These are phyloP conservation scores for Lithophane ornitopus DNA, from an alignment of 2,888 invertebrate species.

Conservation along the genomic window DNA sequence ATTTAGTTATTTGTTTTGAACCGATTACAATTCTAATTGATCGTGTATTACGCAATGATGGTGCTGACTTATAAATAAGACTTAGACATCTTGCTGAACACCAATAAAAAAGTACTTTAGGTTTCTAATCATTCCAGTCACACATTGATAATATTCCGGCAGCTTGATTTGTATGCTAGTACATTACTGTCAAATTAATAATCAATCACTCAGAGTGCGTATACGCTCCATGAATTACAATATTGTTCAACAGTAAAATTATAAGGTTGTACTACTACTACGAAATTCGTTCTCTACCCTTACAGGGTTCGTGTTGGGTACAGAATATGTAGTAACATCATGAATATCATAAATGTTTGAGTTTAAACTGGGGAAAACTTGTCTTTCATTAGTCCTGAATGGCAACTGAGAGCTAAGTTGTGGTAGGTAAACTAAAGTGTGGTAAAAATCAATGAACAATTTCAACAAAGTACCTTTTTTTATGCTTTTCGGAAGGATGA, in stretches of 20 bases:
- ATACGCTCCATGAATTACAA: constrained; percentile 10
- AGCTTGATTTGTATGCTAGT: constrained; percentile 7
- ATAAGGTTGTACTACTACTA: not conserved
- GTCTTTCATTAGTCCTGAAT: not conserved
- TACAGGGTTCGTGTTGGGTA: not conserved
- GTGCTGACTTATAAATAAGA: not conserved
- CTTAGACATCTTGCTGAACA: not conserved
- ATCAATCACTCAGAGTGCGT: not conserved
- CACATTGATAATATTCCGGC: not conserved
- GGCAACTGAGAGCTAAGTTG: not conserved
- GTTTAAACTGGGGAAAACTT: not conserved
- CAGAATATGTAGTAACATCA: not conserved
- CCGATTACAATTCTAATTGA: no score
- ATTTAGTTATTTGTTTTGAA: no score
- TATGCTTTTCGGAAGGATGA: no score
- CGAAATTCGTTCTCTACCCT: no score
- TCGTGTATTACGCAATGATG: no score
- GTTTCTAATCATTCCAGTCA: not conserved
- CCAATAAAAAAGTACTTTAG: not conserved
- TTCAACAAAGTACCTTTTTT: no score
- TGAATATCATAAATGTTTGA: not conserved
- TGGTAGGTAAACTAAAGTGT: no score
- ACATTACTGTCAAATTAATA: not conserved
- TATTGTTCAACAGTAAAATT: not conserved
- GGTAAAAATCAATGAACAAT: not conserved